Evolutionary conservation across 2,113 vertebrate species (phyloP).

Genomic region (Charadrius vociferus): DNA sequence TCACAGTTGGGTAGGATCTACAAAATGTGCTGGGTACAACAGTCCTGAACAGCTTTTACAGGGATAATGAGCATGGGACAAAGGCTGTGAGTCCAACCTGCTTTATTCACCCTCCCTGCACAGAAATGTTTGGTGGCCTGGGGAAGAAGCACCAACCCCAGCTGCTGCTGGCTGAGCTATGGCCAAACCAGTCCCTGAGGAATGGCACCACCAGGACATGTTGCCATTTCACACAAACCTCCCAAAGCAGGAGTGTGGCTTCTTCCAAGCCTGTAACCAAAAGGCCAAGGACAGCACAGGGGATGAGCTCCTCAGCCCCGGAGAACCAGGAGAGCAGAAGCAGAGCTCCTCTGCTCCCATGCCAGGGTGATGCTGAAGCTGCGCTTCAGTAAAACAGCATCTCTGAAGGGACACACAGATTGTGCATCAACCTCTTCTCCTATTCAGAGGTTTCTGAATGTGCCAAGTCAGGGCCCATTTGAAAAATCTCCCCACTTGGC

Average conservation of each 20-base stretch:
- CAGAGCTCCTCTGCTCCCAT: not conserved
- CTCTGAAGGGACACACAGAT: not conserved
- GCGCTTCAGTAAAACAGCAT: not conserved
- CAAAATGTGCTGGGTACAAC: not conserved
- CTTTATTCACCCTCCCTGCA: not conserved
- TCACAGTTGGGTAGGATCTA: not conserved
- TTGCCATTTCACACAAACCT: not conserved
- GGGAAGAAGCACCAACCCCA: not conserved
- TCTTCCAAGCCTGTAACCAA: not conserved
- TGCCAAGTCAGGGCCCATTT: not conserved
- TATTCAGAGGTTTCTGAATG: not conserved
- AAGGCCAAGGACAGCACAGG: not conserved
- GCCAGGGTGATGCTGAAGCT: not conserved
- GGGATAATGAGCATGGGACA: accelerated
- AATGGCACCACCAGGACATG: not conserved
- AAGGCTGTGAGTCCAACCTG: not conserved
- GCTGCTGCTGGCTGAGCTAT: not conserved
- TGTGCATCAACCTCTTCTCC: not conserved
- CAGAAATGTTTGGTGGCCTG: not conserved
- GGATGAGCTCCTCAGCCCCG: not conserved
- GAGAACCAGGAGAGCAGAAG: not conserved
- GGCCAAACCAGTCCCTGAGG: accelerated
- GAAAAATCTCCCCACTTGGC: not conserved
- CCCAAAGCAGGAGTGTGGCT: not conserved
- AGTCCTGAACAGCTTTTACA: not conserved